Evolutionary conservation across 2,797 vertebrate genomes (phyloP), one percentile per base, ranked within the genome.

Genomic region (Cynopterus sphinx): DNA sequence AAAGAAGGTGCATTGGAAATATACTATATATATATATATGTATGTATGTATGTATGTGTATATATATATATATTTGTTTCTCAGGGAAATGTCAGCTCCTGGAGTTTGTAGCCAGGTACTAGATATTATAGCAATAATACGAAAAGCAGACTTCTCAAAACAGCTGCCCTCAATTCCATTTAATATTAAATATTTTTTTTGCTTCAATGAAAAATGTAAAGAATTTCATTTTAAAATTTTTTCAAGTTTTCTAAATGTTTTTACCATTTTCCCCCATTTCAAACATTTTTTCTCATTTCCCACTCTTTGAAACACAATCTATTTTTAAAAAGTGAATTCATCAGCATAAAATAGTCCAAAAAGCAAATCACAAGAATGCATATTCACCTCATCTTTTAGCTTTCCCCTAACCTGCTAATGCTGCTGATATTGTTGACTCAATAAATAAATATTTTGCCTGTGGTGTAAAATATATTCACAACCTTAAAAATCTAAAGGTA

Each of bases 181-280:
- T 91, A 39, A 55, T 33, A 85, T 67, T 61, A 90, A 92, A 65
- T 70, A n/a, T 13, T 19, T 63, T 70, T 75, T 36, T 75, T 94
- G 49, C 21, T 77, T 81, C 57, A 79, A 65, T 77, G 39, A 24
- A 79, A 79, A 9, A 91, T 61, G 21, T 53, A 65, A 71, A 94
- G 9, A 82, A 49, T 73, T 95, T 95, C 11, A 63, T 67, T 78
- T 88, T 92, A 55, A 77, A 84, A 46, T 93, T 81, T 77, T 92
- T 49, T 49, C 22, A 73, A 75, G 9, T 43, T 94, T 22, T 94
- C 39, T 74, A 77, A 93, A 59, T 61, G 24, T 77, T 9, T 17
- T 81, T 83, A 41, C 5, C 33, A 57, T 87, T 95, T 90, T 87
- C 21, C 59, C 63, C 10, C 43, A 79, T 61, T 79, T 93, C 24